Percentiles rank a stretch among this genome's conserved stretches.
Evolutionary conservation across 2,888 invertebrate species (phyloP).

Genomic region (Leptogaster cylindrica): DNA sequence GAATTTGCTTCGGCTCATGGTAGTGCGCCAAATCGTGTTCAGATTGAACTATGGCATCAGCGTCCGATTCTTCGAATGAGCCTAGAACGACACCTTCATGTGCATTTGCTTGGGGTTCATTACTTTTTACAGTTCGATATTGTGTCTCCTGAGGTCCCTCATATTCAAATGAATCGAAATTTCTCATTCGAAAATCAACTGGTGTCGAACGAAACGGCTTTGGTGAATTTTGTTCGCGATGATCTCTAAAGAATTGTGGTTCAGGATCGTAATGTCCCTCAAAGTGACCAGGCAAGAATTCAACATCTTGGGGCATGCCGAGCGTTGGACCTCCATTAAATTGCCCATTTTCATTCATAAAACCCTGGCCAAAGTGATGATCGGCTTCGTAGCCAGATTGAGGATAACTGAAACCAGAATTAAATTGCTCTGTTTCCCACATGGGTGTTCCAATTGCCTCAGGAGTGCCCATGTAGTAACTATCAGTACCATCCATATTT

Average conservation of each 20-base stretch:
- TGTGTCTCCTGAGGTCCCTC: constrained; percentile 1
- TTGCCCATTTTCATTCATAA: too few species aligned
- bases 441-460: constrained; percentile 6
- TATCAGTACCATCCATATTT: constrained; percentile 12
- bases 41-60: too few species aligned
- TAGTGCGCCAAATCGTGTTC: too few species aligned
- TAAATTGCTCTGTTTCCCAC: constrained; percentile 12
- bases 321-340: too few species aligned
- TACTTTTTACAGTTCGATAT: too few species aligned
- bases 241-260: neutral
- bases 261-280: neutral
- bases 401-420: neutral
- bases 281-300: neutral
- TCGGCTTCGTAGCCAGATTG: too few species aligned
- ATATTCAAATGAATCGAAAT: constrained; percentile 11
- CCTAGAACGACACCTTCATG: too few species aligned
- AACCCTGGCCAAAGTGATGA: too few species aligned
- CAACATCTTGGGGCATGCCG: neutral
- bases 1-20: too few species aligned
- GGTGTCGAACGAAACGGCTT: neutral
- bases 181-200: neutral
- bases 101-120: too few species aligned
- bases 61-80: neutral
- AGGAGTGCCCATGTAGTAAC: constrained; percentile 11
- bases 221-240: neutral